Evolutionary conservation across 2,888 invertebrate genomes (phyloP).

Genomic region (Hybos culiciformis): DNA sequence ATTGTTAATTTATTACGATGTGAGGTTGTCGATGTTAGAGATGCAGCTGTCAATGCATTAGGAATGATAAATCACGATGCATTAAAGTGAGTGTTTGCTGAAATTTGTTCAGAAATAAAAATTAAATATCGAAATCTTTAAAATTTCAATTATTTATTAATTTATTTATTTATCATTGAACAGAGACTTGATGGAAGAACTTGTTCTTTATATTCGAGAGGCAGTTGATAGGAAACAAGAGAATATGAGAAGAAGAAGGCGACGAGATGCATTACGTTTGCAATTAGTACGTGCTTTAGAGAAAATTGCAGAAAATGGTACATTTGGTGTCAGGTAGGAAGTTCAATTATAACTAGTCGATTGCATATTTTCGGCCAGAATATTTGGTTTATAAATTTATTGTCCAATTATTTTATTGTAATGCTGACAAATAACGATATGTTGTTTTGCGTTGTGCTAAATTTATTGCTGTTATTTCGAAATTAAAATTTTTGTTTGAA

Average conservation of each 20-base stretch:
- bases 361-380: too few relatives aligned
- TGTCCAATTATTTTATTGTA: too few relatives aligned
- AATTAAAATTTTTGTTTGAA: too few relatives aligned
- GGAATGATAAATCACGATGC: constrained; percentile 93
- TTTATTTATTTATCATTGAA: constrained; percentile 3
- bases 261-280: constrained; percentile 82
- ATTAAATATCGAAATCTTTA: background rate
- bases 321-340: constrained; percentile 60
- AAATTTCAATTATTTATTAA: background rate
- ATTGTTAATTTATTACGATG: constrained; percentile 84
- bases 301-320: constrained; percentile 80
- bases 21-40: constrained; percentile 86
- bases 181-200: constrained; percentile 93
- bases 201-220: constrained; percentile 81
- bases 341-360: background rate
- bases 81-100: constrained; percentile 56
- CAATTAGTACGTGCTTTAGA: constrained; percentile 86
- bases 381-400: too few relatives aligned
- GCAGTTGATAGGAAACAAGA: constrained; percentile 96
- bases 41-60: constrained; percentile 84
- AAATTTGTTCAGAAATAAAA: background rate
- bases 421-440: too few relatives aligned
- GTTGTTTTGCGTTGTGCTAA: too few relatives aligned
- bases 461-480: too few relatives aligned
- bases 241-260: constrained; percentile 78